Conservation (phyloP, 1,140 invertebrate species). For the Wasmannia auropunctata region DNA sequence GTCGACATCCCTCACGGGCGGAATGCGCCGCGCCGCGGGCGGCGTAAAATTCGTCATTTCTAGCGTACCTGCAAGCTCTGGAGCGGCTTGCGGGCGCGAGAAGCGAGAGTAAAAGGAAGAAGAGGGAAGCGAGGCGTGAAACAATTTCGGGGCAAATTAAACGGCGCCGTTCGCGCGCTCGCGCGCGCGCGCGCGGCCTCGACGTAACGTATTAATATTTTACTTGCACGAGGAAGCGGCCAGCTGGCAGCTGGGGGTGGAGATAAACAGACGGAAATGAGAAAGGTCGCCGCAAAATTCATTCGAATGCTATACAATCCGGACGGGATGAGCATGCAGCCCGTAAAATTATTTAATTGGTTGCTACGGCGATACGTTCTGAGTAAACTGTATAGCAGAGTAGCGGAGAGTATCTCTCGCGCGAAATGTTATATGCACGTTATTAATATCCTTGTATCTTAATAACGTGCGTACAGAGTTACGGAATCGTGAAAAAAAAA, state of each 20-base stretch:
- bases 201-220: conserved; percentile 57
- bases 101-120: conserved; percentile 15
- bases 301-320: conserved; percentile 27
- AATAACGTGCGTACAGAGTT: neutral
- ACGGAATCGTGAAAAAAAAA: neutral
- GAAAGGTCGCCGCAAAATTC: conserved; percentile 21
- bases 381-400: neutral
- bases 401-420: neutral
- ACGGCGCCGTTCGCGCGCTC: conserved; percentile 65
- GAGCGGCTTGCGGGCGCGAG: conserved; percentile 5
- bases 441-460: too few species aligned
- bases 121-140: conserved; percentile 70
- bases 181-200: too few species aligned
- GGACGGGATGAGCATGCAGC: neutral
- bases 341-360: conserved; percentile 50
- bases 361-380: neutral
- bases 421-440: neutral
- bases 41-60: conserved; percentile 43
- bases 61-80: neutral
- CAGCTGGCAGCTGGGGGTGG: conserved; percentile 20
- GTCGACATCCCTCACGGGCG: conserved; percentile 14
- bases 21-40: neutral
- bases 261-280: conserved; percentile 46
- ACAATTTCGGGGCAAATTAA: conserved; percentile 77
- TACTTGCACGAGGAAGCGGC: conserved; percentile 53